phyloP scores from a whole-genome alignment of 2,113 vertebrate species.

The Furnarius figulus region DNA sequence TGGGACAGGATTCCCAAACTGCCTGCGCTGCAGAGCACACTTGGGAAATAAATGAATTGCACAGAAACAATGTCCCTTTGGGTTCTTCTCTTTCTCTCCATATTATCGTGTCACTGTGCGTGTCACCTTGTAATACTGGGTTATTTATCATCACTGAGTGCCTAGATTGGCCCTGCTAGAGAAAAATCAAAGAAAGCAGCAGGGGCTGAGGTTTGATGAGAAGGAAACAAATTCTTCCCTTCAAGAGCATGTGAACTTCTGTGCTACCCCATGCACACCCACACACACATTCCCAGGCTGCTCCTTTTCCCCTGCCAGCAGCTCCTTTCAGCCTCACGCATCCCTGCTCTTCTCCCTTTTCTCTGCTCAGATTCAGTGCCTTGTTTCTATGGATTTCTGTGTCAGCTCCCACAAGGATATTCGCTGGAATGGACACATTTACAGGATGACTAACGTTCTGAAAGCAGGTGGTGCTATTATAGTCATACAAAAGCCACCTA shows the following conservation, averaged over 20 bases:
- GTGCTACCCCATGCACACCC: background rate
- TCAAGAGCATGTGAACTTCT: background rate
- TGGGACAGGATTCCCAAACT: background rate
- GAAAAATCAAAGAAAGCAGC: conserved; percentile 59
- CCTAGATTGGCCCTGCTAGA: conserved; percentile 27
- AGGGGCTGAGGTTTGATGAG: conserved; percentile 30
- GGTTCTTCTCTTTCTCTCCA: conserved; percentile 27
- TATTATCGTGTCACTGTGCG: conserved; percentile 23
- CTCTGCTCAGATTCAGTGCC: conserved; percentile 14
- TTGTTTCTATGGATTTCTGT: conserved; percentile 63
- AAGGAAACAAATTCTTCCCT: conserved; percentile 42
- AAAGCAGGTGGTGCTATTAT: conserved; percentile 65
- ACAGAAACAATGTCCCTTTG: background rate
- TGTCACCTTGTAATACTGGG: conserved; percentile 40
- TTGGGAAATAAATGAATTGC: background rate
- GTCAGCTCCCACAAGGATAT: conserved; percentile 64
- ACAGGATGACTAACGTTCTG: conserved; percentile 52
- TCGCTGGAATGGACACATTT: conserved; percentile 59
- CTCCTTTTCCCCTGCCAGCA: background rate
- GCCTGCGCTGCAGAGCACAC: background rate
- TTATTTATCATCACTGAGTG: conserved; percentile 61
- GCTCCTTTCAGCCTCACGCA: conserved; percentile 6
- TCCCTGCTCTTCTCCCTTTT: background rate
- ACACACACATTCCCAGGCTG: background rate
- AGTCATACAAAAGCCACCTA: conserved; percentile 61